Base-by-base conservation (phyloP, 2,797 vertebrate species). In the Nothura maculosa region DNA sequence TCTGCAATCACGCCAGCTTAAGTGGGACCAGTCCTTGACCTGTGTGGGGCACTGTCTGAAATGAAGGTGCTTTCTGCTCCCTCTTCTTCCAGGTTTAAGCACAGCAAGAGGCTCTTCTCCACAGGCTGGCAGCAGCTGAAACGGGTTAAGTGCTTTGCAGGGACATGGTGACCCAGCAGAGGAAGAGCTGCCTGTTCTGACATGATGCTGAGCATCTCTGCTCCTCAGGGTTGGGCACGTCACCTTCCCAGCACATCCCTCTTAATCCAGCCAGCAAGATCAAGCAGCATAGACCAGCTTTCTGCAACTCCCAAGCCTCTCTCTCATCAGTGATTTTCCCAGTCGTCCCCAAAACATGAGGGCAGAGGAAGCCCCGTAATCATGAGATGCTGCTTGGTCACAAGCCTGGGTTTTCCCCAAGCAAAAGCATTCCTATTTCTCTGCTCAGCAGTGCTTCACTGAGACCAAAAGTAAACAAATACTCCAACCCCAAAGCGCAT, bases 341-440 rank as follows among this genome's bases (percentile, higher is more conserved):
- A 9, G 19, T 2, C 28, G 43, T 16, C 42, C 62, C 32, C 61
- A 16, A 12, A 36, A 43, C 27, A 40, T 10, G 10, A 4, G 38
- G 30, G 25, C 17, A 18, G 13, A 36, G 27, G 6, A 36, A 66
- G 45, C 22, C 63, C 32, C 25, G 2, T 18, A 11, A 4, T 40
- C 11, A 7, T 9, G 8, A 1, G 0, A 2, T 8, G 19, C 7
- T 8, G 20, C 36, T 24, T 0, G 2, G 9, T 12, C 16, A 54
- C 27, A 20, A 36, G 42, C 45, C 25, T n/a, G 5, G 30, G 25
- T 40, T 6, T 54, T 61, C 13, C 47, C 15, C 42, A 21, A 7
- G 36, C 30, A 36, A 62, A 66, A 24, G 3, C 5, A 6, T 15
- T 13, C 43, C 24, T 24, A 4, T 18, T 63, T 62, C 14, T 25